A percentile compares a stretch with the other conserved stretches of the same genome.
phyloP scores from a whole-genome alignment of 2,113 vertebrate species.

The Apaloderma vittatum region DNA sequence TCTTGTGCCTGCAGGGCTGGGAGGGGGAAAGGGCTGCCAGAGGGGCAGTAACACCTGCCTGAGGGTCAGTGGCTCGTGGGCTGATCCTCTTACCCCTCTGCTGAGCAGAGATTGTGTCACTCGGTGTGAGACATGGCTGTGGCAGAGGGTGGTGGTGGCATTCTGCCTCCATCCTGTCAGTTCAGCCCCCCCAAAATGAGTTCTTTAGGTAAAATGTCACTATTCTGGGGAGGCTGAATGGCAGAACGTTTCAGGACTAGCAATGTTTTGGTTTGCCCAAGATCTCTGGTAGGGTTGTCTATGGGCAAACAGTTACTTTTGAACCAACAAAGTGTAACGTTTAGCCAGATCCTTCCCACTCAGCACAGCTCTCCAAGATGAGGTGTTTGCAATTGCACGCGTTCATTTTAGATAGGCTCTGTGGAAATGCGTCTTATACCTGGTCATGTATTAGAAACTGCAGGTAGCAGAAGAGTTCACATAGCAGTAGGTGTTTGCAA shows the following conservation, averaged over 20 bases:
- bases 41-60: too few species aligned
- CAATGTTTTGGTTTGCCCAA: background rate
- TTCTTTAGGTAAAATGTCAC: background rate
- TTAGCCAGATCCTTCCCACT: rapidly evolving
- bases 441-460: rapidly evolving
- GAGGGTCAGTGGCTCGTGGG: too few species aligned
- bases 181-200: too few species aligned
- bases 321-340: background rate
- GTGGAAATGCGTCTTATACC: rapidly evolving
- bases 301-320: background rate
- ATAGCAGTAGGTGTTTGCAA: background rate
- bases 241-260: rapidly evolving
- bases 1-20: too few species aligned
- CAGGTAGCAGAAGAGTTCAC: rapidly evolving
- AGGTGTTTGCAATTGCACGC: background rate
- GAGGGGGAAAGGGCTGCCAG: too few species aligned
- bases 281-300: background rate
- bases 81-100: too few species aligned
- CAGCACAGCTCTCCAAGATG: background rate
- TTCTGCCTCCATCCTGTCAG: rapidly evolving
- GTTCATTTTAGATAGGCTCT: rapidly evolving
- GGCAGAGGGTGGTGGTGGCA: background rate
- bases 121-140: rapidly evolving
- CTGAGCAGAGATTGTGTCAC: background rate
- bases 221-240: rapidly evolving